Conservation (phyloP, 2,797 vertebrate species). For the Anguilla marmorata region DNA sequence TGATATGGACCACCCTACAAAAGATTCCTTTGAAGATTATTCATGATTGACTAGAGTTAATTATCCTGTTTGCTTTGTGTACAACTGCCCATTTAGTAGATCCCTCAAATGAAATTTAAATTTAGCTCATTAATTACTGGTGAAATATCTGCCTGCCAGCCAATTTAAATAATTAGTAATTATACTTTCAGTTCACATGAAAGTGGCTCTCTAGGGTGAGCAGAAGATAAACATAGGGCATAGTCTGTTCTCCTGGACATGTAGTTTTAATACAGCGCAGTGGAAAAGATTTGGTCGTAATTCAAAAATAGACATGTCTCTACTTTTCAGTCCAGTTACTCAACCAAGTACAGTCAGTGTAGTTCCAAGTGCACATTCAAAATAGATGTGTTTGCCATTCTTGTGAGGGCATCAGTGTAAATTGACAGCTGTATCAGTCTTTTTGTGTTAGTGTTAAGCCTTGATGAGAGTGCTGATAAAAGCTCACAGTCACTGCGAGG, state of each 20-base stretch:
- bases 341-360: too few relatives aligned
- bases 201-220: not conserved
- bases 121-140: slow-evolving; percentile 80
- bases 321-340: not conserved
- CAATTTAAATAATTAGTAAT: slow-evolving; percentile 59
- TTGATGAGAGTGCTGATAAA: too few relatives aligned
- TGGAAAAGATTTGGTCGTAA: not conserved
- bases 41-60: not conserved
- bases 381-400: not conserved
- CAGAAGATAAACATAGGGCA: not conserved
- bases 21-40: not conserved
- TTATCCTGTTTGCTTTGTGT: not conserved
- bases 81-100: not conserved
- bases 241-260: not conserved
- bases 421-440: too few relatives aligned
- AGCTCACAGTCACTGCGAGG: too few relatives aligned
- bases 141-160: slow-evolving; percentile 79
- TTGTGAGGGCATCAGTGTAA: not conserved
- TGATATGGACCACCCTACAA: not conserved
- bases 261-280: not conserved
- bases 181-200: not conserved
- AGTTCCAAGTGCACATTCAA: too few relatives aligned
- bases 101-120: slow-evolving; percentile 59
- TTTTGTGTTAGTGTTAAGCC: too few relatives aligned
- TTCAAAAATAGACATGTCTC: not conserved